Percentiles rank a stretch among this genome's conserved stretches.
These are phyloP conservation scores for Origma solitaria DNA, from an alignment of 2,113 vertebrate species.

Conservation along the genomic window DNA sequence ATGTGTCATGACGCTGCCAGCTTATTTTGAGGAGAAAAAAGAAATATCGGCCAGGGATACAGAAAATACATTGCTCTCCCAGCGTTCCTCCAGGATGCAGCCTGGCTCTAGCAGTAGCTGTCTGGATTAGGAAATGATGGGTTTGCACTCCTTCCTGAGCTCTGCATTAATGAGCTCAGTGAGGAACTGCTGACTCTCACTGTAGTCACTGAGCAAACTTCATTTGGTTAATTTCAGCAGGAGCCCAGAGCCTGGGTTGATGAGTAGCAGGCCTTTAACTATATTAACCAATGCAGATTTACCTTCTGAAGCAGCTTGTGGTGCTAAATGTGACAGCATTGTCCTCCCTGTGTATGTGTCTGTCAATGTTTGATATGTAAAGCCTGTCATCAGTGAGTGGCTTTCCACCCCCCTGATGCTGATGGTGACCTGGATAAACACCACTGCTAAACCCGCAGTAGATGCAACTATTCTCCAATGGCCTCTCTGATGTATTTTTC, in stretches of 20 bases:
- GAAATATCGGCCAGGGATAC: background rate
- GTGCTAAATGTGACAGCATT: background rate
- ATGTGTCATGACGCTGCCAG: background rate
- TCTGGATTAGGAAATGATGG: background rate
- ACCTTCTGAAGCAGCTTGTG: background rate
- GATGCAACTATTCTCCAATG: background rate
- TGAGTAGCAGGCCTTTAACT: background rate
- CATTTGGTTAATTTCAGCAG: background rate
- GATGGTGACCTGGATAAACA: background rate
- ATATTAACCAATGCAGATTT: fast-evolving
- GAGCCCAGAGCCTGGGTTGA: background rate
- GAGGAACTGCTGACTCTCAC: background rate
- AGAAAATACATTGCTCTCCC: fast-evolving
- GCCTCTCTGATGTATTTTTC: background rate
- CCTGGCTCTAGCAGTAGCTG: background rate
- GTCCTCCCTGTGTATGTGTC: background rate
- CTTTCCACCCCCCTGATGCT: background rate
- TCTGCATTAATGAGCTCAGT: background rate
- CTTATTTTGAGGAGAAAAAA: background rate
- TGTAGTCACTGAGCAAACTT: background rate
- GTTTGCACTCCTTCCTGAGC: background rate
- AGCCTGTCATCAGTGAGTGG: background rate
- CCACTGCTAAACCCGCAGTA: background rate
- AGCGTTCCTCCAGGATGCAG: background rate
- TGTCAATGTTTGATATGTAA: background rate